phyloP scores from a whole-genome alignment of 2,113 vertebrate genomes.

The Excalfactoria chinensis region DNA sequence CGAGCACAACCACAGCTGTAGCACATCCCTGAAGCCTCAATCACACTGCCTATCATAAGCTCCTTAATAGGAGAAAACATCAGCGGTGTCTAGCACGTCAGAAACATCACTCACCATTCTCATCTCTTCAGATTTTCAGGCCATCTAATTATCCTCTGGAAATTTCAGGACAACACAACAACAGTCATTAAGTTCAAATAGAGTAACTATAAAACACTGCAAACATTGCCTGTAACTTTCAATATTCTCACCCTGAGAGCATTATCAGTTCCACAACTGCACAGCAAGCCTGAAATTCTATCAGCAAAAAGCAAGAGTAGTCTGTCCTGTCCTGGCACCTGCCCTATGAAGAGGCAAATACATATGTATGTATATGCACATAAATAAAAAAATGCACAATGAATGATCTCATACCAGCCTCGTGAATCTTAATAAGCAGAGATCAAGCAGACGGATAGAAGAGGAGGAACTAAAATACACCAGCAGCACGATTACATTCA shows the following conservation, averaged over 20 bases:
- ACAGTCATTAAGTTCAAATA: neutral
- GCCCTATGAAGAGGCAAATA: neutral
- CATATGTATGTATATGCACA: too few species aligned
- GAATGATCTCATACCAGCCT: neutral
- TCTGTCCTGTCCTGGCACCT: neutral
- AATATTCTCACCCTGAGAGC: neutral
- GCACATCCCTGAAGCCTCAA: neutral
- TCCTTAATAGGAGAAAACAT: neutral
- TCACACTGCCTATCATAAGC: fast-evolving
- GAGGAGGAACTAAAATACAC: neutral
- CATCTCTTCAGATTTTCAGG: neutral
- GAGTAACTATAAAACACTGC: neutral
- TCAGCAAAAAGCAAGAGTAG: neutral
- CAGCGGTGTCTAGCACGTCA: neutral
- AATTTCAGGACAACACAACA: neutral
- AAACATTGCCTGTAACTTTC: neutral
- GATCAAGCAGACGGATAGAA: neutral
- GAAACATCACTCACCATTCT: neutral
- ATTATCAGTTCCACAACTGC: neutral
- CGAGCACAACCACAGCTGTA: neutral
- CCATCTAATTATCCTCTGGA: neutral
- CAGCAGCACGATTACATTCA: neutral
- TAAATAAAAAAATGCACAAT: neutral
- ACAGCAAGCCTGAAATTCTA: neutral
- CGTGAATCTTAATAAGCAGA: neutral